Evolutionary conservation across 2,113 vertebrate species (phyloP).

Genomic region (Tragelaphus buxtoni): DNA sequence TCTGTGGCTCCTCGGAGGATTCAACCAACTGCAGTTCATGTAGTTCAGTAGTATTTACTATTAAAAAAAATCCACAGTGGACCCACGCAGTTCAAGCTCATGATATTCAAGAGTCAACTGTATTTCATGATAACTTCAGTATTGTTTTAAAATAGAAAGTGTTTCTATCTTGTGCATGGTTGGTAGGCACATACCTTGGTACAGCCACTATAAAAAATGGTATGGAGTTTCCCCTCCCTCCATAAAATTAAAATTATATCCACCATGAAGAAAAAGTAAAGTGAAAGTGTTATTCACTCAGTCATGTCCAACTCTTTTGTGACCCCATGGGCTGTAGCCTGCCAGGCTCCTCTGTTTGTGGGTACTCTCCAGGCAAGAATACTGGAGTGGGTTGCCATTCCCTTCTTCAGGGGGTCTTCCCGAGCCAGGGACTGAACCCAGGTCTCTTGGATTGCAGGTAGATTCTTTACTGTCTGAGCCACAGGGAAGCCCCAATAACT

Average conservation of each 20-base stretch:
- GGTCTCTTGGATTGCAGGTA: not conserved
- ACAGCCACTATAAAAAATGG: not conserved
- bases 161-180: not conserved
- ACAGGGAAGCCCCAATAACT: not conserved
- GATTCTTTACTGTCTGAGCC: not conserved
- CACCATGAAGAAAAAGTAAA: not conserved
- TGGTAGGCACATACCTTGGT: not conserved
- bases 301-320: not conserved
- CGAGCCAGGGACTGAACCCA: not conserved
- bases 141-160: not conserved
- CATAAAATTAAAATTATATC: not conserved
- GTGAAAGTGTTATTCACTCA: not conserved
- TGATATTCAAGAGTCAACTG: not conserved
- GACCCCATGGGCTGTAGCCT: not conserved
- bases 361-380: not conserved
- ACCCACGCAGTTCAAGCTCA: not conserved
- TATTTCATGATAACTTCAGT: not conserved
- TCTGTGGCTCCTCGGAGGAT: not conserved
- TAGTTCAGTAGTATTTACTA: not conserved
- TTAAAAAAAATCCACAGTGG: not conserved
- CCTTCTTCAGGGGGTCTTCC: not conserved
- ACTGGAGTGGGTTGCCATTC: not conserved
- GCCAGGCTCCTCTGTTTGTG: not conserved
- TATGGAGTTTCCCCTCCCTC: not conserved
- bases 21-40: not conserved